Percentiles rank a stretch among this genome's conserved stretches.
These are phyloP conservation scores for Vespertilio murinus DNA, from an alignment of 2,797 vertebrate genomes.

Conservation along the genomic window DNA sequence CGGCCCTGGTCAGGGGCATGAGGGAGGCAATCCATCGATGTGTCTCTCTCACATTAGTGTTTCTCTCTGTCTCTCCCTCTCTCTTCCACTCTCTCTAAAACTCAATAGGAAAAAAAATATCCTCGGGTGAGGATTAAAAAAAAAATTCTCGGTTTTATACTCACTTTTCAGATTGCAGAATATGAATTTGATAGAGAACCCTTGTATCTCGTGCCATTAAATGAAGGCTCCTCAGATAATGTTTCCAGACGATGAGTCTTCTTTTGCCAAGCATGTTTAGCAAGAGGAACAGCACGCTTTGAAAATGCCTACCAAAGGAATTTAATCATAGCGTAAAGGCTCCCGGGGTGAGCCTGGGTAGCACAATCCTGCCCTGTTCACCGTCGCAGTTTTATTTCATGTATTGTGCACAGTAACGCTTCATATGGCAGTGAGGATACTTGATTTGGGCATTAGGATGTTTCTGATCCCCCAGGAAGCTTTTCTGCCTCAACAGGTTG, in stretches of 20 bases:
- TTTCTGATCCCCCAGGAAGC: constrained; percentile 71
- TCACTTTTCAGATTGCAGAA: constrained; percentile 50
- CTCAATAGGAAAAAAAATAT: no score
- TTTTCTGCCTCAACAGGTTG: constrained; percentile 72
- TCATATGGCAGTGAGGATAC: constrained; percentile 52
- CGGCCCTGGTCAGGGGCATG: no score
- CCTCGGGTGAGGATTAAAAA: no score
- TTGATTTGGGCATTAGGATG: constrained; percentile 64
- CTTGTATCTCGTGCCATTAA: constrained; percentile 31
- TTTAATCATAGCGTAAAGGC: constrained; percentile 68
- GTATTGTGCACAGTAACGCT: constrained; percentile 45
- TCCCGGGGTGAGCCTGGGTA: constrained; percentile 29
- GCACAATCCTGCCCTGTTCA: constrained; percentile 42
- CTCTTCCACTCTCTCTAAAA: no score
- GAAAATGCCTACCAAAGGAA: constrained; percentile 70
- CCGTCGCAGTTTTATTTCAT: constrained; percentile 65
- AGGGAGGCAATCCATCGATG: no score
- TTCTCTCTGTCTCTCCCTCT: no score
- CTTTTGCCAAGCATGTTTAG: constrained; percentile 47
- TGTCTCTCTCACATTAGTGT: no score
- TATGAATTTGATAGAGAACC: constrained; percentile 47
- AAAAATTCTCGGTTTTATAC: constrained; percentile 37
- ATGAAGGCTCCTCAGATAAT: constrained; percentile 45
- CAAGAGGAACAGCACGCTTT: constrained; percentile 56
- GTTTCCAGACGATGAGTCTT: constrained; percentile 58